phyloP scores from a whole-genome alignment of 2,113 vertebrate species.

The Campylomormyrus tamandua region DNA sequence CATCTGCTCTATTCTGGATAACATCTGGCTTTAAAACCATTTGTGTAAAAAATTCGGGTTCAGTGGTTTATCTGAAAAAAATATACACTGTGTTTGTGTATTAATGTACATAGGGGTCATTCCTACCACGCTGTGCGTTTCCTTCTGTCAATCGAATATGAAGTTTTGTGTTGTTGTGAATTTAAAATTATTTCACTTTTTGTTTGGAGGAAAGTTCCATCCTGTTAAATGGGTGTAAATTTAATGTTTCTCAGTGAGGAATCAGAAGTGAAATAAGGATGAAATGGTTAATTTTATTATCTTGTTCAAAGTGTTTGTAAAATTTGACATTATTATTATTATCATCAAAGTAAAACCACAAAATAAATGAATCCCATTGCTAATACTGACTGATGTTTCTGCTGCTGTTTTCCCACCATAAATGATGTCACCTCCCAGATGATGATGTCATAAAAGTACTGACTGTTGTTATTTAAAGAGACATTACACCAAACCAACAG shows the following conservation, averaged over 20 bases:
- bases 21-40: slow-evolving; percentile 18
- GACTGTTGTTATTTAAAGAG: background rate
- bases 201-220: background rate
- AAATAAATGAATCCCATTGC: background rate
- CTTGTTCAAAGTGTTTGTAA: background rate
- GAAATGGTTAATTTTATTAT: background rate
- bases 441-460: background rate
- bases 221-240: background rate
- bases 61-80: background rate
- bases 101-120: background rate
- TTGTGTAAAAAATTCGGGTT: background rate
- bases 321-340: background rate
- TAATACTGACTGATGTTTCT: background rate
- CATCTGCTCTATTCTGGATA: slow-evolving; percentile 18
- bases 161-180: background rate
- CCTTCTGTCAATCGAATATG: background rate
- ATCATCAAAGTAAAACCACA: background rate
- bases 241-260: background rate
- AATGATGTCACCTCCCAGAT: background rate
- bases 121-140: background rate
- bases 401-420: background rate
- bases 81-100: background rate
- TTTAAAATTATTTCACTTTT: background rate
- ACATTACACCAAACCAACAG: background rate
- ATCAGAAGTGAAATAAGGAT: background rate